Conservation (phyloP, 2,888 invertebrate genomes). For the Marronus borbonicus region DNA sequence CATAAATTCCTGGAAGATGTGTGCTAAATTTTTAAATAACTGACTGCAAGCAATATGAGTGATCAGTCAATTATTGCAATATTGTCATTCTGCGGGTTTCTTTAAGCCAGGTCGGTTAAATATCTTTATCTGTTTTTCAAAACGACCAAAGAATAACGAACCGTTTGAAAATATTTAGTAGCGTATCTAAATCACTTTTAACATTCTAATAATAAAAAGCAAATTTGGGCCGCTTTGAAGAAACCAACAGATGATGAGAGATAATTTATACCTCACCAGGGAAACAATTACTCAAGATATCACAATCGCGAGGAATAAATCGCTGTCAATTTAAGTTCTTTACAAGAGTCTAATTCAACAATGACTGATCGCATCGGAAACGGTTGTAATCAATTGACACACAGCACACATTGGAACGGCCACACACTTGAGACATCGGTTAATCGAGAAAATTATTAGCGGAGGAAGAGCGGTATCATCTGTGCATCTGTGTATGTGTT, state of each 20-base stretch:
- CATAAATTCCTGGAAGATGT: too few relatives aligned
- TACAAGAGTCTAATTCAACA: constrained; percentile 23
- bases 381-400: constrained; percentile 44
- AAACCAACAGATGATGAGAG: too few relatives aligned
- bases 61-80: too few relatives aligned
- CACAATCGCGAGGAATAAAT: constrained; percentile 32
- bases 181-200: too few relatives aligned
- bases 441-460: constrained; percentile 50
- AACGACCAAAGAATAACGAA: too few relatives aligned
- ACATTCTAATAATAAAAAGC: neutral
- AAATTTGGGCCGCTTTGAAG: neutral
- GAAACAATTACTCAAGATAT: constrained; percentile 33
- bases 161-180: too few relatives aligned
- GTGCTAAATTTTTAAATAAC: too few relatives aligned
- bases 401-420: constrained; percentile 23
- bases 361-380: constrained; percentile 43
- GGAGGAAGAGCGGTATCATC: constrained; percentile 60
- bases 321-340: constrained; percentile 16
- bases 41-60: too few relatives aligned
- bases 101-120: too few relatives aligned
- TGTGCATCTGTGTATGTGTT: constrained; percentile 54
- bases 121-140: too few relatives aligned
- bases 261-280: neutral
- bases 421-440: constrained; percentile 42
- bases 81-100: too few relatives aligned